These are phyloP conservation scores for Mesoligia furuncula DNA, from an alignment of 2,888 invertebrate species.

Conservation along the genomic window DNA sequence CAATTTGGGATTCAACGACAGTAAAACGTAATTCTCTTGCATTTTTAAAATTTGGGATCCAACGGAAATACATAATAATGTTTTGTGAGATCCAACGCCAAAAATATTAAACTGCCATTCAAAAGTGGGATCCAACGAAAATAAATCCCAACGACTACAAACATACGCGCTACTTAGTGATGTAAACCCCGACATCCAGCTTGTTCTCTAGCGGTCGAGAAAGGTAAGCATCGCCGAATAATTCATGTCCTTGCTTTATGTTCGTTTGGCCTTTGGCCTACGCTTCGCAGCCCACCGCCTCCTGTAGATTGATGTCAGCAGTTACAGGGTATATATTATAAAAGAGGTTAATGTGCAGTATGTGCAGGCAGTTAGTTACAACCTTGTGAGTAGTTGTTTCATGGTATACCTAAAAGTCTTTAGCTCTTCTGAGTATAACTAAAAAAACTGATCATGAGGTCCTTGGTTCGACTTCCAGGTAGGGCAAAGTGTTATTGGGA, in stretches of 20 bases:
- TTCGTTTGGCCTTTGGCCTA: conserved; percentile 28
- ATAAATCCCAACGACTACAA: not conserved
- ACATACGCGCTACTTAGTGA: conserved; percentile 7
- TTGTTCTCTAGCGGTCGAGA: not conserved
- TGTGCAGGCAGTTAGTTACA: not conserved
- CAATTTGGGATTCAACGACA: not conserved
- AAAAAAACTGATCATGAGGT: too few species aligned
- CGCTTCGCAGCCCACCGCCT: not conserved
- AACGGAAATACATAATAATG: too few species aligned
- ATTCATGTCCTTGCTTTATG: conserved; percentile 35
- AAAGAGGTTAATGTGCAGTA: conserved; percentile 1
- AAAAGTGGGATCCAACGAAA: too few species aligned
- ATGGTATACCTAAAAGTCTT: too few species aligned
- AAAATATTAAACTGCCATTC: too few species aligned
- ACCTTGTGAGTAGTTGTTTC: not conserved
- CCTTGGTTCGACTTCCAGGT: not conserved
- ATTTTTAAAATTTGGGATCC: too few species aligned
- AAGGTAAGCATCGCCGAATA: conserved; percentile 32
- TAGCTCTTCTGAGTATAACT: not conserved
- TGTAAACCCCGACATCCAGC: conserved; percentile 8
- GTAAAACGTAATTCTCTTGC: too few species aligned
- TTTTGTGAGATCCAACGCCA: too few species aligned
- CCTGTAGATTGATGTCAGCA: conserved; percentile 26
- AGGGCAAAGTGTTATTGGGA: not conserved
- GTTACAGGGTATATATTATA: not conserved